A percentile compares a stretch with the other conserved stretches of the same genome.
Evolutionary conservation across 2,888 invertebrate genomes (phyloP).

Genomic region (Alcis repandata): DNA sequence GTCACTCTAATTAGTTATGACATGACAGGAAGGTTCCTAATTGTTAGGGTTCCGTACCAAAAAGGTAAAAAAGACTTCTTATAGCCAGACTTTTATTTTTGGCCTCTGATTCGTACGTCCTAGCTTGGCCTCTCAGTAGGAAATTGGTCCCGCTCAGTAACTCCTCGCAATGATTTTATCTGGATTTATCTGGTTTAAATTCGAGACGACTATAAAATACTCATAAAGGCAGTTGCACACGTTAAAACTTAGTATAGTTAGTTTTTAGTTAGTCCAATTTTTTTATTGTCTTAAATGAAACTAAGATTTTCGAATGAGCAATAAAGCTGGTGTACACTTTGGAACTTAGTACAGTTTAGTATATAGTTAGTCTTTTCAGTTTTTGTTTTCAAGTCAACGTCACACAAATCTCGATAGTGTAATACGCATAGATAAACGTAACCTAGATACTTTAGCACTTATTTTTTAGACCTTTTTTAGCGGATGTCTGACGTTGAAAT

Average conservation of each 20-base stretch:
- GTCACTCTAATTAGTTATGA: too few species aligned
- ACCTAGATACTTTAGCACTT: too few species aligned
- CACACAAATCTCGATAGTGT: neutral
- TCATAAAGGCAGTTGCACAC: constrained; percentile 3
- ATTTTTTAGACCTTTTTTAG: too few species aligned
- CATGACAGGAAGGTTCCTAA: too few species aligned
- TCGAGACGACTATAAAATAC: constrained; percentile 1
- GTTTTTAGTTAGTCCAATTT: neutral
- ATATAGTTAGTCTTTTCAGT: neutral
- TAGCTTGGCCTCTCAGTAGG: neutral
- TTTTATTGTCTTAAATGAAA: neutral
- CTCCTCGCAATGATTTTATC: constrained; percentile 15
- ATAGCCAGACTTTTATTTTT: neutral
- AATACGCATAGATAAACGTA: too few species aligned
- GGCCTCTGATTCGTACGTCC: too few species aligned
- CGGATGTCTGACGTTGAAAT: too few species aligned
- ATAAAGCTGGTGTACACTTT: neutral
- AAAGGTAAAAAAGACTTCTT: too few species aligned
- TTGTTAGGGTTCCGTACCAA: too few species aligned
- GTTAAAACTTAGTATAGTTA: neutral
- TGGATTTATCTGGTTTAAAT: constrained; percentile 15
- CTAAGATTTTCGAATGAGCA: too few species aligned
- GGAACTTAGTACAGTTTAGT: neutral
- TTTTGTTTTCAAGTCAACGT: too few species aligned
- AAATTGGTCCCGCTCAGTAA: constrained; percentile 5